phyloP scores from a whole-genome alignment of 2,797 vertebrate genomes.

The Rhabdophis nuchalis region DNA sequence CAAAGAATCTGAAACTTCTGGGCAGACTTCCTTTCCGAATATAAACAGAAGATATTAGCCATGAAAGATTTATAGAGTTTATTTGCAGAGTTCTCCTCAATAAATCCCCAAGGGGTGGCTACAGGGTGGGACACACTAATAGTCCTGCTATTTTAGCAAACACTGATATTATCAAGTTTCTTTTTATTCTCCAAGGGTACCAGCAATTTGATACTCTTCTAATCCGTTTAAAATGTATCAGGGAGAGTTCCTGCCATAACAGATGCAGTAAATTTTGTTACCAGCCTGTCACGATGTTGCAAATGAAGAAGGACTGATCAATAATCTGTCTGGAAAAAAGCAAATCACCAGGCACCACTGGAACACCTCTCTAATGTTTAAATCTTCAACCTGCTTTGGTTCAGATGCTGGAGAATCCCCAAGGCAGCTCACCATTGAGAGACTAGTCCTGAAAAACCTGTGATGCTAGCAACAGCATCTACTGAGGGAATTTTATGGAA shows the following conservation, averaged over 20 bases:
- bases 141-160: background rate
- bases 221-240: background rate
- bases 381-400: background rate
- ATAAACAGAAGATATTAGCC: background rate
- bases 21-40: constrained; percentile 16
- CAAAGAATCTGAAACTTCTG: constrained; percentile 17
- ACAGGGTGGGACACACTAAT: background rate
- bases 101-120: background rate
- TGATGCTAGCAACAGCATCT: background rate
- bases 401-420: background rate
- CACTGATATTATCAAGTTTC: background rate
- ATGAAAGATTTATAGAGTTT: constrained; percentile 11
- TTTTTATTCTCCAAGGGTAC: background rate
- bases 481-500: background rate
- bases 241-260: background rate
- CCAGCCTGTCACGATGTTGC: background rate
- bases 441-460: background rate
- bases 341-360: background rate
- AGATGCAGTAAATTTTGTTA: background rate
- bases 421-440: background rate
- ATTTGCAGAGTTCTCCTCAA: background rate
- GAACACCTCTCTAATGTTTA: background rate
- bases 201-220: background rate
- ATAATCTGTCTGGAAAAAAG: background rate
- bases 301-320: background rate